These are phyloP conservation scores for Electrona antarctica DNA, from an alignment of 2,113 vertebrate species.

Conservation along the genomic window DNA sequence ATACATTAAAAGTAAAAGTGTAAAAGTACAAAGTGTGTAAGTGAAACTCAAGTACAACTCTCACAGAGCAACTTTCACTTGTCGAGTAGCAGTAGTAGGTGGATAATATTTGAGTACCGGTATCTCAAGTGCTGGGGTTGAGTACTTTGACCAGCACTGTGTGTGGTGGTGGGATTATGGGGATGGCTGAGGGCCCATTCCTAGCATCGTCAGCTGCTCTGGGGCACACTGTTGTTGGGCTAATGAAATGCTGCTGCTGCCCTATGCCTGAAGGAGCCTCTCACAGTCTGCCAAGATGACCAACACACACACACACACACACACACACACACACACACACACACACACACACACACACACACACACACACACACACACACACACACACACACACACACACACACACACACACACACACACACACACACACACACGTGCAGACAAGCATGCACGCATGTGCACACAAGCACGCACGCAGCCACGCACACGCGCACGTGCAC, in stretches of 20 bases:
- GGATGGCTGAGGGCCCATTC: not conserved
- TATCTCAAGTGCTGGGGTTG: no score
- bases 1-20: no score
- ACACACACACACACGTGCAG: not conserved
- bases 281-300: slow-evolving; percentile 1
- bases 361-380: not conserved
- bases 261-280: slow-evolving; percentile 2
- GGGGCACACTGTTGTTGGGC: not conserved
- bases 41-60: slow-evolving; percentile 28
- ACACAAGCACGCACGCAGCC: no score
- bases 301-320: not conserved
- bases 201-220: not conserved
- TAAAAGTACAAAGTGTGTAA: no score
- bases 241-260: slow-evolving; percentile 3
- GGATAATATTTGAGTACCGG: no score
- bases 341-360: slow-evolving; percentile 3
- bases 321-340: not conserved
- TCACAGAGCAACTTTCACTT: slow-evolving; percentile 2
- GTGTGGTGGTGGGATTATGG: not conserved
- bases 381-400: not conserved
- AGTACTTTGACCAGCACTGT: no score
- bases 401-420: not conserved
- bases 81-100: no score
- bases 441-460: not conserved
- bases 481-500: not conserved